Evolutionary conservation across 2,113 vertebrate genomes (phyloP).

Genomic region (Edolisoma coerulescens): DNA sequence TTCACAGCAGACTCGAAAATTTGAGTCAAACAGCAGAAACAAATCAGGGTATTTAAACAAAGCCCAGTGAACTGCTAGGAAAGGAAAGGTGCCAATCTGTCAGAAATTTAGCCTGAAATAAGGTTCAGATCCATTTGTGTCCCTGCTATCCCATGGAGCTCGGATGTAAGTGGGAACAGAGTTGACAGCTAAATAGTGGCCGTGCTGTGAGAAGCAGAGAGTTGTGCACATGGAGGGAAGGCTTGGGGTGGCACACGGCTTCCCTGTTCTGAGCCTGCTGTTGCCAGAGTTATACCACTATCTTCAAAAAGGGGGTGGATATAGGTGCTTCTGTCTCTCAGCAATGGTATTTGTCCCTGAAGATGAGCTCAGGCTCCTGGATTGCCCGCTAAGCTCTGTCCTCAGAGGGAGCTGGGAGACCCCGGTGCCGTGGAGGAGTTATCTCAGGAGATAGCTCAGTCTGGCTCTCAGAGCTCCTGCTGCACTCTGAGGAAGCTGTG

Average conservation of each 20-base stretch:
- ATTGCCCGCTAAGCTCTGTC: background rate
- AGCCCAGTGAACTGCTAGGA: background rate
- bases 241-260: accelerated
- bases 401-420: background rate
- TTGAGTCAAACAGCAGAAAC: background rate
- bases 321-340: background rate
- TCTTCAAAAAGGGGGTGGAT: background rate
- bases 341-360: background rate
- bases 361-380: background rate
- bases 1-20: background rate
- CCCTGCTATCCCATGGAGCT: background rate
- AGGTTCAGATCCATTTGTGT: background rate
- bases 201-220: background rate
- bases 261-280: background rate
- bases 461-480: background rate
- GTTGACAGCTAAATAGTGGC: background rate
- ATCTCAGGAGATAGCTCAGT: background rate
- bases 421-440: background rate
- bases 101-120: background rate
- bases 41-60: background rate
- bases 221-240: background rate
- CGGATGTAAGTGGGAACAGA: background rate
- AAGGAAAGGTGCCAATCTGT: background rate
- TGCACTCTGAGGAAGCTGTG: background rate
- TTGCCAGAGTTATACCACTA: background rate